phyloP scores from a whole-genome alignment of 2,888 invertebrate genomes.

The Meganola albula region DNA sequence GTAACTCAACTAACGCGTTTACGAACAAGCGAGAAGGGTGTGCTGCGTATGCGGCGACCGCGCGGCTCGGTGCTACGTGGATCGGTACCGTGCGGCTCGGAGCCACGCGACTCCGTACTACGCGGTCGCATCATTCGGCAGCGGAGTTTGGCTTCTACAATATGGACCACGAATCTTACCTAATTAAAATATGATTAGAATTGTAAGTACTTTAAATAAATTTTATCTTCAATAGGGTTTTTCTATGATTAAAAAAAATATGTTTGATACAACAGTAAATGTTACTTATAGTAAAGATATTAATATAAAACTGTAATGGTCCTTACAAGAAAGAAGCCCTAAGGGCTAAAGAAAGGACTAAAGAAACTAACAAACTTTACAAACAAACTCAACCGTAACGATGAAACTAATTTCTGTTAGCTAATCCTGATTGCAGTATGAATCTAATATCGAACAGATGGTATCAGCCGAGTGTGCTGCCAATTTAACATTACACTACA shows the following conservation, averaged over 20 bases:
- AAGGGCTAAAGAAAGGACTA: conserved; percentile 59
- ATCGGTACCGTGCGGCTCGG: conserved; percentile 6
- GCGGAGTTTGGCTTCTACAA: conserved; percentile 33
- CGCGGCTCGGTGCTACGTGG: conserved; percentile 10
- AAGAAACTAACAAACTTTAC: conserved; percentile 59
- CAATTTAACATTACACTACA: conserved; percentile 30
- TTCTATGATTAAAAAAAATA: too few relatives aligned
- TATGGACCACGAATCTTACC: conserved; percentile 44
- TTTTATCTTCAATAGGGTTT: too few relatives aligned
- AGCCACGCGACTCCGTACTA: conserved; percentile 7
- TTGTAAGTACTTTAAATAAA: too few relatives aligned
- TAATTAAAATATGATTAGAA: too few relatives aligned
- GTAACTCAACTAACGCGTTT: conserved; percentile 63
- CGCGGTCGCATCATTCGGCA: conserved; percentile 13
- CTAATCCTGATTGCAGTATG: conserved; percentile 70
- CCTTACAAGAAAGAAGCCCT: conserved; percentile 49
- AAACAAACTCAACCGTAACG: conserved; percentile 63
- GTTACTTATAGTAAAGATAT: too few relatives aligned
- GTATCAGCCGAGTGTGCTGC: conserved; percentile 52
- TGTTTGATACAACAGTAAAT: too few relatives aligned
- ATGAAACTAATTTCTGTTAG: conserved; percentile 67
- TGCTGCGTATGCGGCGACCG: conserved; percentile 30
- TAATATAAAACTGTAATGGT: too few relatives aligned
- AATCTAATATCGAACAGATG: conserved; percentile 76
- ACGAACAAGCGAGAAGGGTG: conserved; percentile 68